These are phyloP conservation scores for Perca schrenkii DNA, from an alignment of 2,113 vertebrate species.

Conservation along the genomic window DNA sequence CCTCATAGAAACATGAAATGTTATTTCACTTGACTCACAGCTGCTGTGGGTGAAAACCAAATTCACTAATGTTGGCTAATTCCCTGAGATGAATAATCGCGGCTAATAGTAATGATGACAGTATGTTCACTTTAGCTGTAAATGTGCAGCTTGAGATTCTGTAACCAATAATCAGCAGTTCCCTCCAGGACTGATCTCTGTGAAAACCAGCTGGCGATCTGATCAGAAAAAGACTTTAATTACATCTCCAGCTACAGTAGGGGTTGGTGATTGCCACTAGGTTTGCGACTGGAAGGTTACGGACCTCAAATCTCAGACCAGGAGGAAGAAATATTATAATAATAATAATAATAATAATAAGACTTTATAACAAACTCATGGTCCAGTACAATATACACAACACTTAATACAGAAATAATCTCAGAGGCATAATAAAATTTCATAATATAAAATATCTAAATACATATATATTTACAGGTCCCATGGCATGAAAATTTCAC, in stretches of 20 bases:
- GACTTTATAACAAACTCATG: too few relatives aligned
- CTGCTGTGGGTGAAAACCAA: conserved; percentile 4
- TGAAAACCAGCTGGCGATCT: conserved; percentile 16
- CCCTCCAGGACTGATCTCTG: conserved; percentile 2
- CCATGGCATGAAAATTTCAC: too few relatives aligned
- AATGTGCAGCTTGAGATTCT: conserved; percentile 3
- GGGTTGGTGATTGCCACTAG: neutral
- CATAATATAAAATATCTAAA: too few relatives aligned
- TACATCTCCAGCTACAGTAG: neutral
- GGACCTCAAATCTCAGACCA: conserved; percentile 8
- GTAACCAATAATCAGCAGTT: conserved; percentile 2
- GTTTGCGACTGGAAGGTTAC: too few relatives aligned
- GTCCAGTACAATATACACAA: too few relatives aligned
- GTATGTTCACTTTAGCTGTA: neutral
- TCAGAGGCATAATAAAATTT: too few relatives aligned
- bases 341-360: too few relatives aligned
- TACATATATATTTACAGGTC: too few relatives aligned
- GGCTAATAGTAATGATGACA: conserved; percentile 19
- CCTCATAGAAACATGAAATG: conserved; percentile 8
- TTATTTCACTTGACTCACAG: conserved; percentile 14
- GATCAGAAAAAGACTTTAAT: conserved; percentile 22
- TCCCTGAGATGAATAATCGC: conserved; percentile 29
- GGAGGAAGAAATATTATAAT: neutral
- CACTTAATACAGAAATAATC: too few relatives aligned
- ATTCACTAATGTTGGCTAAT: conserved; percentile 15